Conservation (phyloP, 2,797 vertebrate species). For the Crypturellus tataupa region DNA sequence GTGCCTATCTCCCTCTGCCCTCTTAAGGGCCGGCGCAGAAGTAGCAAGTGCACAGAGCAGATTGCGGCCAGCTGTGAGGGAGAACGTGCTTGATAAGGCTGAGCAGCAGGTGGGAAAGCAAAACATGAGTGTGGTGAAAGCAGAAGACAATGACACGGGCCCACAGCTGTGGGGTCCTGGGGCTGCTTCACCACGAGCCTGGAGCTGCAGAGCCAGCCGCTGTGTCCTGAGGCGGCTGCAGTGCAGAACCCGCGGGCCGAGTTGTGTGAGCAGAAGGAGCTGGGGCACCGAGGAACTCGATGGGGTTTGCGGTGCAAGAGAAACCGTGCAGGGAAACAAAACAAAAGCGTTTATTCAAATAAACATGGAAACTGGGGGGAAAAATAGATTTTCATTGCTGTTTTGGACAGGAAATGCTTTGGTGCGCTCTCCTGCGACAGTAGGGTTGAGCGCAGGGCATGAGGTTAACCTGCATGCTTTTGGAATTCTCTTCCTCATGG, state of each 20-base stretch:
- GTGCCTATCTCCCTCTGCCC: neutral
- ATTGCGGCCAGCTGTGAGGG: neutral
- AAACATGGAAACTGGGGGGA: neutral
- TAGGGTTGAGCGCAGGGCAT: neutral
- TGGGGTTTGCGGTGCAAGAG: neutral
- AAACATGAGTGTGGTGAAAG: neutral
- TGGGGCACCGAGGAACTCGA: neutral
- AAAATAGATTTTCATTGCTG: neutral
- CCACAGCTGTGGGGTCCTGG: too few species aligned
- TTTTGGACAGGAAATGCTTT: neutral
- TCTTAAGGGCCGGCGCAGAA: neutral
- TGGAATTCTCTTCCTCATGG: conserved; percentile 21
- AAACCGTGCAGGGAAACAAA: neutral
- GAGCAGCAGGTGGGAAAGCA: neutral
- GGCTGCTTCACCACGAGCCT: too few species aligned
- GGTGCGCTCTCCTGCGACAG: neutral
- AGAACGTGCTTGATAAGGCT: neutral
- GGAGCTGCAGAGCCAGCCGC: neutral
- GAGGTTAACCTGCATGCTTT: neutral
- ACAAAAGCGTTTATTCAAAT: fast-evolving
- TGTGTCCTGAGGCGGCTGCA: neutral
- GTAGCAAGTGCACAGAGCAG: neutral
- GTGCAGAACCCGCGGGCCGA: neutral
- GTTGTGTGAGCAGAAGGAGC: neutral
- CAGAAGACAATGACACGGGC: neutral